These are phyloP conservation scores for Anthoscopus minutus DNA, from an alignment of 2,113 vertebrate species.

Conservation along the genomic window DNA sequence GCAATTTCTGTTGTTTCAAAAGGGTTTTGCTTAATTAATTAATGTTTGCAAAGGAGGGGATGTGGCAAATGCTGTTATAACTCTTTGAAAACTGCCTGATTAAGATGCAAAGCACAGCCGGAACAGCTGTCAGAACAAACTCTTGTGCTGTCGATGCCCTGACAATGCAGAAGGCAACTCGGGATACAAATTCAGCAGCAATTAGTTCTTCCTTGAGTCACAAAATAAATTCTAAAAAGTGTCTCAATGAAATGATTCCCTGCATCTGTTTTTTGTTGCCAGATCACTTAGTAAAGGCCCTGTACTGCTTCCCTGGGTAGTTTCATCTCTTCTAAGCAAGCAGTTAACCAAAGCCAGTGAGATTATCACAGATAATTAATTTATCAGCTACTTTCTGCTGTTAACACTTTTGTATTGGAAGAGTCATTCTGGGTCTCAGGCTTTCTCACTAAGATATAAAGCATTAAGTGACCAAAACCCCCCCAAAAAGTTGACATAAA, in stretches of 20 bases:
- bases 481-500: not conserved
- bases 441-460: not conserved
- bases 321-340: not conserved
- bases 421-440: not conserved
- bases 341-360: not conserved
- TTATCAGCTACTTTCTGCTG: not conserved
- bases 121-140: not conserved
- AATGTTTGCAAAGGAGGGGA: not conserved
- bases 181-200: constrained; percentile 4
- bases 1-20: not conserved
- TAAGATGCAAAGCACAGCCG: constrained; percentile 18
- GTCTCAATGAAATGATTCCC: not conserved
- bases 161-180: not conserved
- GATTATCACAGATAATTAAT: not conserved
- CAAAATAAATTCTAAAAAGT: not conserved
- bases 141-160: not conserved
- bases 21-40: not conserved
- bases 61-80: not conserved
- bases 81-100: not conserved
- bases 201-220: not conserved
- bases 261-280: not conserved
- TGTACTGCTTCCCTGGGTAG: not conserved
- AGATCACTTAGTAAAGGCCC: not conserved
- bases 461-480: not conserved
- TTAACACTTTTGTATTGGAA: not conserved